Evolutionary conservation across 2,888 invertebrate genomes (phyloP).

Genomic region (Agrilus mali): DNA sequence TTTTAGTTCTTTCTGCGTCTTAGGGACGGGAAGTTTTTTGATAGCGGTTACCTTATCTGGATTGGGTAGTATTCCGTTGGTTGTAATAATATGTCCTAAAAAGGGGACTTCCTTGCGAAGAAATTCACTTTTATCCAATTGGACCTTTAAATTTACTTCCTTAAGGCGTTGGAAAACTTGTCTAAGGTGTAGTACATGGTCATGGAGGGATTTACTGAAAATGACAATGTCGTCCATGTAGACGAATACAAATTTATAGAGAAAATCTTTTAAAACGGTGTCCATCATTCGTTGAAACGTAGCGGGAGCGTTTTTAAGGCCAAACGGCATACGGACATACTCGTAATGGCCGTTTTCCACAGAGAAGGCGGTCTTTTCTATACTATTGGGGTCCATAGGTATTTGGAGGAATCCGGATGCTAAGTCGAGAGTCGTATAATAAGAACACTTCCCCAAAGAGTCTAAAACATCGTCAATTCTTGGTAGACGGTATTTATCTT

Average conservation of each 20-base stretch:
- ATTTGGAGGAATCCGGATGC: slow-evolving; percentile 18
- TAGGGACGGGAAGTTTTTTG: slow-evolving; percentile 7
- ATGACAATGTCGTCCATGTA: slow-evolving; percentile 23
- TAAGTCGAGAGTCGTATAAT: slow-evolving; percentile 17
- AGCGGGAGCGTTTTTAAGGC: slow-evolving; percentile 15
- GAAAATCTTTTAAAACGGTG: slow-evolving; percentile 13
- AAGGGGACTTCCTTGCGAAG: slow-evolving; percentile 22
- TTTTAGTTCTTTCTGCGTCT: slow-evolving; percentile 10
- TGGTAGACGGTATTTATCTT: slow-evolving; percentile 17
- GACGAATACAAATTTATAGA: slow-evolving; percentile 13
- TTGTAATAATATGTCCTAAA: slow-evolving; percentile 21
- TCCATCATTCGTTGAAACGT: slow-evolving; percentile 19
- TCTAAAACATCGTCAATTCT: no score
- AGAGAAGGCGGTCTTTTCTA: slow-evolving; percentile 16
- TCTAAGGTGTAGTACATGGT: slow-evolving; percentile 11
- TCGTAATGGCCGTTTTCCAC: slow-evolving; percentile 17
- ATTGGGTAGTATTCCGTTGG: slow-evolving; percentile 14
- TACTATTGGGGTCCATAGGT: slow-evolving; percentile 11
- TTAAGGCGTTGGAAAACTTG: slow-evolving; percentile 15
- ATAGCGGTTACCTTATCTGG: slow-evolving; percentile 6
- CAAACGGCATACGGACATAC: slow-evolving; percentile 17
- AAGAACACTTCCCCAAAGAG: slow-evolving; percentile 13
- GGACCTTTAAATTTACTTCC: slow-evolving; percentile 15
- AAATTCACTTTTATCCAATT: slow-evolving; percentile 18
- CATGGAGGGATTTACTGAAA: slow-evolving; percentile 16